phyloP scores from a whole-genome alignment of 2,888 invertebrate genomes.

The Clunio marinus region DNA sequence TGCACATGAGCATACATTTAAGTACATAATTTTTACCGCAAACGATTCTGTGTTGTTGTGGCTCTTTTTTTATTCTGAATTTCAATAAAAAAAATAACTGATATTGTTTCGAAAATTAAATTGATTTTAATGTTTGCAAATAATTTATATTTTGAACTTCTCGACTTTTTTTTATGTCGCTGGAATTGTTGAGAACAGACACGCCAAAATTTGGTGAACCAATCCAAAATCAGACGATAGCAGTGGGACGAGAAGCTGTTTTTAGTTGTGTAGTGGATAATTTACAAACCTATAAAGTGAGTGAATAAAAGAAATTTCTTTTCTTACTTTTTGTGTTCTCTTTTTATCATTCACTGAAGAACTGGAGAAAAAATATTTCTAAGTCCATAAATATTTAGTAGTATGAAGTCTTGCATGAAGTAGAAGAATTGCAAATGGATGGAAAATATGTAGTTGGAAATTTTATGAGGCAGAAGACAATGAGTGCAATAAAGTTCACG shows the following conservation, averaged over 20 bases:
- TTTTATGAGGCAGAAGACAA: too few species aligned
- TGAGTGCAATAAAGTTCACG: too few species aligned
- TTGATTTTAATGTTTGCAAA: conserved; percentile 27
- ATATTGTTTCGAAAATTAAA: conserved; percentile 29
- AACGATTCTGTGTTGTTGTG: conserved; percentile 18
- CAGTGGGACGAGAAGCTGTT: conserved; percentile 63
- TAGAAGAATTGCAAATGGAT: too few species aligned
- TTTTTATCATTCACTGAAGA: too few species aligned
- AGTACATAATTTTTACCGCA: conserved; percentile 12
- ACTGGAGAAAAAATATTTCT: too few species aligned
- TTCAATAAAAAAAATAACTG: conserved; percentile 20
- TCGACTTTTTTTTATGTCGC: conserved; percentile 6
- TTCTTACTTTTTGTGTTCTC: too few species aligned
- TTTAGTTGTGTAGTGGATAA: conserved; percentile 66
- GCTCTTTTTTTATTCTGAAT: not conserved
- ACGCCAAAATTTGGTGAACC: conserved; percentile 63
- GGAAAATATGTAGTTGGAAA: too few species aligned
- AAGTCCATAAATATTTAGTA: too few species aligned
- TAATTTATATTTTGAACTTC: not conserved
- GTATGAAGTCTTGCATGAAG: too few species aligned
- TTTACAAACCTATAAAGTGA: conserved; percentile 65
- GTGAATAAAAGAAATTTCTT: too few species aligned
- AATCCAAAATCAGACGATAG: conserved; percentile 63
- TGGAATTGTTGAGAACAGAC: conserved; percentile 49
- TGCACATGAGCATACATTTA: conserved; percentile 10